These are phyloP conservation scores for Strigamia crassipes DNA, from an alignment of 2,888 invertebrate genomes.

Conservation along the genomic window DNA sequence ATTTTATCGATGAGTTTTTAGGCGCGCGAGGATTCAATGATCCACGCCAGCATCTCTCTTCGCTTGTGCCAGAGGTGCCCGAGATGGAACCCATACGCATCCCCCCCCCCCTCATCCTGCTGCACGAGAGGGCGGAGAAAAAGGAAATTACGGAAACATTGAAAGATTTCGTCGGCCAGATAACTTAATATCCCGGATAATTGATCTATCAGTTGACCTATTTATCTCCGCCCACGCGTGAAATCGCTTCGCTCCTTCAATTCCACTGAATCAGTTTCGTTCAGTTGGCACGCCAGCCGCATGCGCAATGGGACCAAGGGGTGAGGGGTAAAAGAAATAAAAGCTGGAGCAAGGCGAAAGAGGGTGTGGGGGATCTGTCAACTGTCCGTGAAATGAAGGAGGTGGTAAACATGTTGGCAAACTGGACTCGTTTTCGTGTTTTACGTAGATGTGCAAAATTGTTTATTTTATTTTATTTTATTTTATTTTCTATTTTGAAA, in stretches of 20 bases:
- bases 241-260: constrained; percentile 48
- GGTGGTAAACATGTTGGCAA: no score
- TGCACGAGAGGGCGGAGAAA: not conserved
- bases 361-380: not conserved
- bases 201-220: constrained; percentile 51
- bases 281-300: constrained; percentile 10
- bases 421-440: no score
- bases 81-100: not conserved
- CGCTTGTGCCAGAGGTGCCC: not conserved
- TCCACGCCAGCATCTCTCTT: constrained; percentile 46
- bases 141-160: constrained; percentile 46
- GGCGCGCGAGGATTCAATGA: constrained; percentile 49
- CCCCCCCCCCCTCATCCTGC: not conserved
- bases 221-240: constrained; percentile 50
- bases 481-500: no score
- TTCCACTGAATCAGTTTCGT: constrained; percentile 28
- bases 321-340: constrained; percentile 10
- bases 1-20: constrained; percentile 51
- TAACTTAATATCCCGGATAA: constrained; percentile 51
- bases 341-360: not conserved
- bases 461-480: no score
- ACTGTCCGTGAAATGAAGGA: not conserved
- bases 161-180: constrained; percentile 46
- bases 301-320: constrained; percentile 10
- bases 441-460: no score